Conservation (phyloP, 2,797 vertebrate species). For the Halcyon badia region DNA sequence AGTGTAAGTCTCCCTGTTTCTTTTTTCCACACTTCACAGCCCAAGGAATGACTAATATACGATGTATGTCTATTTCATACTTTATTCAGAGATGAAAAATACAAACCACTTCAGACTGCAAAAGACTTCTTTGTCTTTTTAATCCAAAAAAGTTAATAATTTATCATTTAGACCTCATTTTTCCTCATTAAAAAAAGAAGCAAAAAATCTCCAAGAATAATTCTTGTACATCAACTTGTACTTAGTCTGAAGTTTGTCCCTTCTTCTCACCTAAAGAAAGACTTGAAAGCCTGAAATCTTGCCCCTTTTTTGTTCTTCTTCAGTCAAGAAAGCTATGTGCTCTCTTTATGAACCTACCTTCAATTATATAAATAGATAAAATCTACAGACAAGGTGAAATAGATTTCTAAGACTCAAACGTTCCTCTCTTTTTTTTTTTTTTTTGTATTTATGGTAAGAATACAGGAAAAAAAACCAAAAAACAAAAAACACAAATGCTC, state of each 20-base stretch:
- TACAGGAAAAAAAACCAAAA: not conserved
- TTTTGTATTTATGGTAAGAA: not conserved
- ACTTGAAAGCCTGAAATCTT: not conserved
- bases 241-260: not conserved
- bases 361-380: not conserved
- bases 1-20: not conserved
- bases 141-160: not conserved
- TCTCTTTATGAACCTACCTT: not conserved
- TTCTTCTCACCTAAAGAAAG: not conserved
- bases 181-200: not conserved
- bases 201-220: accelerated
- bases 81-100: not conserved
- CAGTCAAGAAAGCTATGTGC: not conserved
- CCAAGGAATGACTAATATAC: not conserved
- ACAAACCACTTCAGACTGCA: not conserved
- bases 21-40: not conserved
- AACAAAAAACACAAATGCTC: not conserved
- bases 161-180: not conserved
- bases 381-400: not conserved
- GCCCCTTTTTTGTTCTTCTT: not conserved
- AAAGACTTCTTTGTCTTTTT: not conserved
- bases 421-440: not conserved
- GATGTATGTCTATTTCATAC: not conserved
- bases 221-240: not conserved
- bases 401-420: not conserved